Evolutionary conservation across 2,797 vertebrate species (phyloP).

Genomic region (Diplodus puntazzo): DNA sequence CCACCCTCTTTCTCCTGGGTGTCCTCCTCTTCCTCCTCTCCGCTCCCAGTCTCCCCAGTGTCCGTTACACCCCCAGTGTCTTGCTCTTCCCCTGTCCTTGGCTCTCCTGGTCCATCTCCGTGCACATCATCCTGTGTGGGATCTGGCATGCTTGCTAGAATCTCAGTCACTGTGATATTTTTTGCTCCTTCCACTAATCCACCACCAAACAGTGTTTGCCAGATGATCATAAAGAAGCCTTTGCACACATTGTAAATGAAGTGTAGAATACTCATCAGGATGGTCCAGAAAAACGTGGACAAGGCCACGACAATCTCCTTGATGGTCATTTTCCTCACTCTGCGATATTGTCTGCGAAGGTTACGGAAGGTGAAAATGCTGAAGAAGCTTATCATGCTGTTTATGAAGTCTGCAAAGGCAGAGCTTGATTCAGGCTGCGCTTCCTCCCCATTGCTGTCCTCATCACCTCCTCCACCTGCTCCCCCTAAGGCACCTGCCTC

Average conservation of each 20-base stretch:
- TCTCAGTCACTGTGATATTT: conserved; percentile 92
- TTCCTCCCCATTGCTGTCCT: conserved; percentile 81
- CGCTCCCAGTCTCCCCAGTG: conserved; percentile 83
- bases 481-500: conserved; percentile 67
- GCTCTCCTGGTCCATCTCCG: conserved; percentile 87
- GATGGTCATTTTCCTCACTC: conserved; percentile 87
- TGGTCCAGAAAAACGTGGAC: conserved; percentile 84
- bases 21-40: conserved; percentile 87
- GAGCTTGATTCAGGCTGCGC: conserved; percentile 83
- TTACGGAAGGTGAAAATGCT: conserved; percentile 89
- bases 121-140: conserved; percentile 95
- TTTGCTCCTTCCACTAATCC: conserved; percentile 95
- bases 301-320: conserved; percentile 88
- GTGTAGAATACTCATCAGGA: conserved; percentile 83
- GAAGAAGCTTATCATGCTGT: conserved; percentile 82
- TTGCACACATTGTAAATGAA: conserved; percentile 89
- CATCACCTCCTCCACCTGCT: conserved; percentile 75
- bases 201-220: conserved; percentile 93
- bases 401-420: conserved; percentile 88
- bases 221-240: conserved; percentile 90
- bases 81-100: conserved; percentile 82
- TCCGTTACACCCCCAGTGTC: conserved; percentile 84
- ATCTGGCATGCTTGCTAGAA: conserved; percentile 96
- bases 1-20: conserved; percentile 88
- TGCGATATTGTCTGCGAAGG: conserved; percentile 87